Evolutionary conservation across 2,888 invertebrate species (phyloP), one percentile per base, ranked within the genome.

Genomic region (Standfussiana lucernea): DNA sequence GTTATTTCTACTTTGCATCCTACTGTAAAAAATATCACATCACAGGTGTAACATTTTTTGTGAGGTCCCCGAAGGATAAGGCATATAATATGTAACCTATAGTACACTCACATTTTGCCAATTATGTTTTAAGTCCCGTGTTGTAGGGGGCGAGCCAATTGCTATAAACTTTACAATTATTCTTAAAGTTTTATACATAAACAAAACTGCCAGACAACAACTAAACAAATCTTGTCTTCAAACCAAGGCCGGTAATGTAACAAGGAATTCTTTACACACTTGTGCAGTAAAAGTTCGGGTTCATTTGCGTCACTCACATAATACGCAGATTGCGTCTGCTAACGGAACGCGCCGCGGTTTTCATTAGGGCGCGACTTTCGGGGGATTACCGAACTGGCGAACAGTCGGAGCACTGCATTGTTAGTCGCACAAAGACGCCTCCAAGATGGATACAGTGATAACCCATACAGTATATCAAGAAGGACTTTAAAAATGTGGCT

Each of bases 361-460:
- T 87, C 89, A 87, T 87, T 83, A 87, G 77, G 67, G 73, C 64
- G 62, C 59, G 79, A 82, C 78, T 80, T 87, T 80, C 79, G 62
- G 81, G 67, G 78, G 80, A 89, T 85, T 83, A 87, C 81, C 73
- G 77, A 74, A 66, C 77, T 80, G 75, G 64, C 15, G 64, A 40
- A 64, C 64, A 61, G 61, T 35, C 64, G n/a, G 64, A 64, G 64
- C n/a, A 64, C 64, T 80, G 83, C 89, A 89, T 89, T 87, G 89
- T 87, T 87, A 75, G 72, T 32, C 56, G 65, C 56, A 87, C 89
- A 87, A 87, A 87, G 87, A 85, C 78, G 73, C 40, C 70, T 66
- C 73, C 69, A 83, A 84, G 84, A 86, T 62, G 66, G 32, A 15
- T 66, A 50, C 62, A 72, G 84, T 75, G 7, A 37, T 40, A 40